These are phyloP conservation scores for Falco biarmicus DNA, from an alignment of 2,797 vertebrate genomes.

Conservation along the genomic window DNA sequence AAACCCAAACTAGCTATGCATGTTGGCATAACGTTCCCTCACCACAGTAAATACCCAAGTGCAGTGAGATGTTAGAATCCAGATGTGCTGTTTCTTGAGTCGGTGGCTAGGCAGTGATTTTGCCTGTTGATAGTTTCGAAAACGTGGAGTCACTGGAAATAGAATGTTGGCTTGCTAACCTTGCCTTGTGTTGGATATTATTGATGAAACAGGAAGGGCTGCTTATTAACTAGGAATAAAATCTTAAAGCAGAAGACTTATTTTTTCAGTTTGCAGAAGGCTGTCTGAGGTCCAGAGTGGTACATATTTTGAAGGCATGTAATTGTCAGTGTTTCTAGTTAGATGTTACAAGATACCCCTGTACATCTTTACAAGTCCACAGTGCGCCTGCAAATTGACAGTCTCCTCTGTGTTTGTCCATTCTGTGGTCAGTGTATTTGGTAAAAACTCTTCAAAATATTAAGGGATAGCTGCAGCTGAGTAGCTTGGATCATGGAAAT, in stretches of 20 bases:
- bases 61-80: neutral
- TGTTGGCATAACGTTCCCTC: neutral
- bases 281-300: neutral
- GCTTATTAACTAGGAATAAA: neutral
- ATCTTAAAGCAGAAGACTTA: neutral
- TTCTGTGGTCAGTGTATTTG: neutral
- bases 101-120: neutral
- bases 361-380: neutral
- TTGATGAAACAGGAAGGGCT: neutral
- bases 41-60: neutral
- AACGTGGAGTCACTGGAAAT: neutral
- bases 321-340: neutral
- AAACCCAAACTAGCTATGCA: neutral
- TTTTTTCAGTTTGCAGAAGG: neutral
- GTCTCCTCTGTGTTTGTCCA: neutral
- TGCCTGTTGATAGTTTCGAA: neutral
- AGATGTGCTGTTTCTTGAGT: neutral
- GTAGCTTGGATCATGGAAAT: neutral
- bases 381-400: neutral
- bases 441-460: neutral
- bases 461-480: neutral
- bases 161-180: neutral
- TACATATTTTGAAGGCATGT: neutral
- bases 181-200: neutral
- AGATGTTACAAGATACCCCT: rapidly evolving